Percentiles rank a stretch among this genome's conserved stretches.
Evolutionary conservation across 2,888 invertebrate genomes (phyloP).

Genomic region (Acronicta alni): DNA sequence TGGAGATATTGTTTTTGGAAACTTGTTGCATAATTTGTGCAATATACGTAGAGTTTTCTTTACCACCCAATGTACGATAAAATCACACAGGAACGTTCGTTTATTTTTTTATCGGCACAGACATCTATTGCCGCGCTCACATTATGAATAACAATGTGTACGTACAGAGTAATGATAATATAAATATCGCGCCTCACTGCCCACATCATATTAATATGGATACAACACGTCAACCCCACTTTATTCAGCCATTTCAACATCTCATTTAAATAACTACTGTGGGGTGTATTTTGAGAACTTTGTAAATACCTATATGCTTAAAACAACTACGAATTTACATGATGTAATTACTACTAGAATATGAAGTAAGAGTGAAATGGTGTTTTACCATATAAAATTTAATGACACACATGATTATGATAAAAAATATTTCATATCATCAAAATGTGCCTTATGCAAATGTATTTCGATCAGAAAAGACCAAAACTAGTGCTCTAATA

Average conservation of each 20-base stretch:
- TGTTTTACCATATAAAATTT: too few relatives aligned
- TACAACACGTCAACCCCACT: conserved; percentile 64
- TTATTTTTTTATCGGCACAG: conserved; percentile 1
- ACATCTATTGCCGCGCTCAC: conserved; percentile 5
- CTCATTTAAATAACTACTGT: conserved; percentile 70
- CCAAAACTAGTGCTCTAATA: too few relatives aligned
- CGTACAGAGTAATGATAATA: conserved; percentile 28
- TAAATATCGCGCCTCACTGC: conserved; percentile 62
- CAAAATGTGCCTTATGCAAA: too few relatives aligned
- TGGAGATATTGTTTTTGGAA: conserved; percentile 4
- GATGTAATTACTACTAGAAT: neutral
- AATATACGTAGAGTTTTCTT: neutral
- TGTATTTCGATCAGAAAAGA: too few relatives aligned
- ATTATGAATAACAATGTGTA: conserved; percentile 22
- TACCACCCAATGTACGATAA: neutral
- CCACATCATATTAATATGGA: conserved; percentile 64
- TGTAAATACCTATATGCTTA: conserved; percentile 26
- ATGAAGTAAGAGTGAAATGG: neutral
- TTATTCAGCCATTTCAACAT: conserved; percentile 62
- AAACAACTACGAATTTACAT: conserved; percentile 29
- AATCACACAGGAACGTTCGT: neutral
- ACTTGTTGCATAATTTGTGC: conserved; percentile 23
- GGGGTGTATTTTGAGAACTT: conserved; percentile 28
- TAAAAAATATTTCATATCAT: too few relatives aligned
- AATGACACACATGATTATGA: too few relatives aligned